phyloP scores from a whole-genome alignment of 2,888 invertebrate species.

The Drosophila eohydei region DNA sequence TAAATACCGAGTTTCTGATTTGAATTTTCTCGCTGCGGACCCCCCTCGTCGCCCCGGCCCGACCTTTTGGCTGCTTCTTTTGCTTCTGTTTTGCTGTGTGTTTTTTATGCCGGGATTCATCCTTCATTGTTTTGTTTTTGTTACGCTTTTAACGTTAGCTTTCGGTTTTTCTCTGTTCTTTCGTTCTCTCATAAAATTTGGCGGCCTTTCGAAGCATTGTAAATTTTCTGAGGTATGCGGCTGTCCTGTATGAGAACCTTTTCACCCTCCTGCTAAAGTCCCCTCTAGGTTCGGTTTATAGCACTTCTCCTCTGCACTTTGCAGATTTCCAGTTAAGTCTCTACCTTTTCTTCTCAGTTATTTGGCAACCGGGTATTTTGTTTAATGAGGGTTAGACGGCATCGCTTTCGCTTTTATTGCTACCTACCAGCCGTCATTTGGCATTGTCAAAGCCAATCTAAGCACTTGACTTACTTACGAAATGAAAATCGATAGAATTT shows the following conservation, averaged over 20 bases:
- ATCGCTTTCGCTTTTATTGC: slow-evolving; percentile 44
- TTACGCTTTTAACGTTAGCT: slow-evolving; percentile 43
- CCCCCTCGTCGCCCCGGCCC: slow-evolving; percentile 2
- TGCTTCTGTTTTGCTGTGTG: slow-evolving; percentile 32
- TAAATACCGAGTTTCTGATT: slow-evolving; percentile 82
- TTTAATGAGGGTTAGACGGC: slow-evolving; percentile 52
- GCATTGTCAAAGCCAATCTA: slow-evolving; percentile 44
- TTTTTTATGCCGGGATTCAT: slow-evolving; percentile 46
- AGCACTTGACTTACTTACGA: slow-evolving; percentile 13
- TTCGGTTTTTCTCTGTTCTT: slow-evolving; percentile 20
- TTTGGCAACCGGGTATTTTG: slow-evolving; percentile 32
- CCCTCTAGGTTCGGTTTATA: slow-evolving; percentile 40
- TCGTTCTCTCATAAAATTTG: slow-evolving; percentile 60
- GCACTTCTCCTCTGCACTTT: slow-evolving; percentile 31
- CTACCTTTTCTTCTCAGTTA: slow-evolving; percentile 40
- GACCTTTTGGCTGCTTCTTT: slow-evolving; percentile 34
- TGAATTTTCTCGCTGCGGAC: slow-evolving; percentile 62
- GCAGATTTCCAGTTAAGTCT: slow-evolving; percentile 55
- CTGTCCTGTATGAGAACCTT: neutral
- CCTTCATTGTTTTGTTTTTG: slow-evolving; percentile 68
- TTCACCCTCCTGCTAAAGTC: neutral
- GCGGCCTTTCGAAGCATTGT: slow-evolving; percentile 63
- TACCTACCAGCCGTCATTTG: slow-evolving; percentile 14
- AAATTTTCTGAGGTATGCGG: slow-evolving; percentile 52
- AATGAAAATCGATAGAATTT: slow-evolving; percentile 34